phyloP scores from a whole-genome alignment of 2,888 invertebrate genomes.

The Physocephala rufipes region DNA sequence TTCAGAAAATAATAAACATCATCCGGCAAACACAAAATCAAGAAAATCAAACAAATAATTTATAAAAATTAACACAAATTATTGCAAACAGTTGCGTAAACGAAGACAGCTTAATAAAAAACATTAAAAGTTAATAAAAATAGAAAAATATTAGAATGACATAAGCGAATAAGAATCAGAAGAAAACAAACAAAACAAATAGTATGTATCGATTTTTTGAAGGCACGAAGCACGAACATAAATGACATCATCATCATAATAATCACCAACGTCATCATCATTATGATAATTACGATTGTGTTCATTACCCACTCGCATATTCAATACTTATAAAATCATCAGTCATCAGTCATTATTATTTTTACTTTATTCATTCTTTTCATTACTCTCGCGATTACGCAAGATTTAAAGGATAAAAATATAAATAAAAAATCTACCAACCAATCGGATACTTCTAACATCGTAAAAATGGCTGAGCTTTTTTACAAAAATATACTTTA shows the following conservation, averaged over 20 bases:
- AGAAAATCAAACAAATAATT: background rate
- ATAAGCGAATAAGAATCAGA: background rate
- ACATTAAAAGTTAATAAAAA: background rate
- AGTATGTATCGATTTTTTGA: background rate
- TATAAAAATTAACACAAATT: background rate
- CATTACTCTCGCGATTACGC: no score
- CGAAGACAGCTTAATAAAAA: background rate
- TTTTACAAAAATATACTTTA: no score
- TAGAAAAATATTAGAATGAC: background rate
- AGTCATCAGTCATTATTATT: no score
- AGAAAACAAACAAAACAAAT: background rate
- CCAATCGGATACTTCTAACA: no score
- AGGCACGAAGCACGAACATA: background rate
- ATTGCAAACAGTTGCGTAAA: background rate
- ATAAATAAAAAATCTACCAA: no score
- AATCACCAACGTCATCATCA: background rate
- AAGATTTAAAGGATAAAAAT: no score
- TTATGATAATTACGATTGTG: no score
- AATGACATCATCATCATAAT: conserved; percentile 12
- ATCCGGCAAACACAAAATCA: background rate
- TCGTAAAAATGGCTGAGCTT: no score
- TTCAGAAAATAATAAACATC: background rate
- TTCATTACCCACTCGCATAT: background rate
- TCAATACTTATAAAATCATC: background rate
- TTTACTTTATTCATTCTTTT: no score